These are phyloP conservation scores for Athene noctua DNA, from an alignment of 2,113 vertebrate genomes.

Conservation along the genomic window DNA sequence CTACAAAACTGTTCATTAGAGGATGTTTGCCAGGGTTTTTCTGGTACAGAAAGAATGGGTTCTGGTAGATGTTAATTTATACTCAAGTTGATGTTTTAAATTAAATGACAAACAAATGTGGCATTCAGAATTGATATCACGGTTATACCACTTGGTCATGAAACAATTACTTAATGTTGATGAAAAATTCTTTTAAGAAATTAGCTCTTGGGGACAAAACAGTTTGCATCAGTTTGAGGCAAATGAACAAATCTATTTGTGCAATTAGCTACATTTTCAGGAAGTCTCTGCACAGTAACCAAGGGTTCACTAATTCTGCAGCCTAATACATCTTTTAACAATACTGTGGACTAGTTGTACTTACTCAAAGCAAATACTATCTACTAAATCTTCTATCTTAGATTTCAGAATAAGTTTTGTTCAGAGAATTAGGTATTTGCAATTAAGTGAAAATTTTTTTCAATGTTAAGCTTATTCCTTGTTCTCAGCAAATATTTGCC, in stretches of 20 bases:
- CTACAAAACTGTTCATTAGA: not conserved
- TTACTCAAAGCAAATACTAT: not conserved
- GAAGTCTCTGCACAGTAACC: not conserved
- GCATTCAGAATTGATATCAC: not conserved
- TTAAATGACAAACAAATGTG: not conserved
- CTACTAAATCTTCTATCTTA: not conserved
- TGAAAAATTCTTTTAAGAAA: not conserved
- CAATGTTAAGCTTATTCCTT: not conserved
- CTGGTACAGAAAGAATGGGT: not conserved
- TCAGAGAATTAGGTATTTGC: not conserved
- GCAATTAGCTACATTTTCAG: not conserved
- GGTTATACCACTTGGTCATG: not conserved
- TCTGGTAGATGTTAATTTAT: not conserved
- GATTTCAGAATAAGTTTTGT: not conserved
- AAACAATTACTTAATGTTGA: not conserved
- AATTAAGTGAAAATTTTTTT: not conserved
- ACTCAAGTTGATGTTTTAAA: not conserved
- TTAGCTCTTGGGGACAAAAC: not conserved
- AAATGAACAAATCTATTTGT: not conserved
- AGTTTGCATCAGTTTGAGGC: not conserved
- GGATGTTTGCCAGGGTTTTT: not conserved
- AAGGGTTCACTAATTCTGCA: not conserved
- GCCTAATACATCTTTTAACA: not conserved
- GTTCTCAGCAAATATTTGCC: not conserved
- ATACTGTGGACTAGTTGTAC: not conserved